Evolutionary conservation across 2,797 vertebrate genomes (phyloP).

Genomic region (Ataeniobius toweri): DNA sequence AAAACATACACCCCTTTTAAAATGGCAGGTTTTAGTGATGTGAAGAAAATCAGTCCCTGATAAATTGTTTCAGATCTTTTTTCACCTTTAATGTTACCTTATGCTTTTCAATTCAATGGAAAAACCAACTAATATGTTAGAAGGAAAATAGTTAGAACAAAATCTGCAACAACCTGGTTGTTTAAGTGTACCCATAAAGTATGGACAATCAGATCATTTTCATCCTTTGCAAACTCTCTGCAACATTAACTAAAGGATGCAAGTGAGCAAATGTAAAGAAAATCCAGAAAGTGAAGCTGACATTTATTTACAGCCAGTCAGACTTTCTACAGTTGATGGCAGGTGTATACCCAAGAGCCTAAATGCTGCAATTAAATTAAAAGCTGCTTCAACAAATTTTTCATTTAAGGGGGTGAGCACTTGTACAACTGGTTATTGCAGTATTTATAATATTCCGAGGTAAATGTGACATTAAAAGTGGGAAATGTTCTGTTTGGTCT

Average conservation of each 20-base stretch:
- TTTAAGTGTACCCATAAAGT: background rate
- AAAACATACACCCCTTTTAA: background rate
- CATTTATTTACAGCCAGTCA: background rate
- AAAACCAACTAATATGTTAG: background rate
- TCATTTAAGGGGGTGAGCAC: background rate
- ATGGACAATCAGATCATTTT: background rate
- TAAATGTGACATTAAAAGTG: background rate
- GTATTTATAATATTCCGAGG: background rate
- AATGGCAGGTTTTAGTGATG: background rate
- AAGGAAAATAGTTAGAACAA: background rate
- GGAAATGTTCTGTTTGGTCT: background rate
- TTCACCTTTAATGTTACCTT: background rate
- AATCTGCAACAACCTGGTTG: background rate
- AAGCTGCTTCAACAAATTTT: background rate
- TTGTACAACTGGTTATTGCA: too few species aligned
- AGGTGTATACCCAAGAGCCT: background rate
- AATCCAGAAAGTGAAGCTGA: background rate
- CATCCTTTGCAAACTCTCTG: background rate
- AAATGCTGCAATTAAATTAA: background rate
- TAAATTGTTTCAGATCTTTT: background rate
- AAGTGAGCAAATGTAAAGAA: background rate
- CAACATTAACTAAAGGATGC: background rate
- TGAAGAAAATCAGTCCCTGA: background rate
- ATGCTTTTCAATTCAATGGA: background rate
- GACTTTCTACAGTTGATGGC: background rate